Conservation (phyloP, 1,140 invertebrate genomes). For the Lordiphosa stackelbergi region DNA sequence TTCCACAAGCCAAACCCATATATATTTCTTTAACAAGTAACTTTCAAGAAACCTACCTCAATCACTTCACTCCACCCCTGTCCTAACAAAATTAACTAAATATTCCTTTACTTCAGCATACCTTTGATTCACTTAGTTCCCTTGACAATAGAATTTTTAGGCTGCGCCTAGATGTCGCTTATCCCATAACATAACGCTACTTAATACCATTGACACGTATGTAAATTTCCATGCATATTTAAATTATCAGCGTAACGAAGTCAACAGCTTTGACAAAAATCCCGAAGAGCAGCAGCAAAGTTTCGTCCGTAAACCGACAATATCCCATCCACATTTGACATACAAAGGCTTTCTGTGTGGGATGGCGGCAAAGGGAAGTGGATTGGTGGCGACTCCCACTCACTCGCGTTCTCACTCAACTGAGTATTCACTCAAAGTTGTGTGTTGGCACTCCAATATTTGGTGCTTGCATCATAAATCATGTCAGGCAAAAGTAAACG, state of each 20-base stretch:
- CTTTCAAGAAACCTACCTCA: no score
- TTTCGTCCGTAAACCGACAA: constrained; percentile 28
- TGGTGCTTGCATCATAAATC: constrained; percentile 44
- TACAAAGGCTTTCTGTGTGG: constrained; percentile 29
- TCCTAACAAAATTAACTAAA: no score
- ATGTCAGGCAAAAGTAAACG: constrained; percentile 31
- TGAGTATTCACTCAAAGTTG: neutral
- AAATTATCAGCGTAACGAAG: constrained; percentile 74
- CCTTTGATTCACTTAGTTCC: neutral
- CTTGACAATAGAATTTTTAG: constrained; percentile 4
- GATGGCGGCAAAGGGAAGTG: no score
- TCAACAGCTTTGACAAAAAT: constrained; percentile 70
- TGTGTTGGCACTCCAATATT: no score
- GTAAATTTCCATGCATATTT: constrained; percentile 73
- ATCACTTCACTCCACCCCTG: no score
- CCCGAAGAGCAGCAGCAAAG: constrained; percentile 36
- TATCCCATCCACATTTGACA: constrained; percentile 15
- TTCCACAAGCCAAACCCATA: no score
- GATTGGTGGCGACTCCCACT: constrained; percentile 6
- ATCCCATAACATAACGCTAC: constrained; percentile 65
- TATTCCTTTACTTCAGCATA: neutral
- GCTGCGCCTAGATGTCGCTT: constrained; percentile 33
- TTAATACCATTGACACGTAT: constrained; percentile 74
- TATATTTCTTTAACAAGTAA: no score
- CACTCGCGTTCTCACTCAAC: constrained; percentile 5